Percentiles rank a stretch among this genome's conserved stretches.
Conservation (phyloP, 2,797 vertebrate species). For the Thaleichthys pacificus region DNA sequence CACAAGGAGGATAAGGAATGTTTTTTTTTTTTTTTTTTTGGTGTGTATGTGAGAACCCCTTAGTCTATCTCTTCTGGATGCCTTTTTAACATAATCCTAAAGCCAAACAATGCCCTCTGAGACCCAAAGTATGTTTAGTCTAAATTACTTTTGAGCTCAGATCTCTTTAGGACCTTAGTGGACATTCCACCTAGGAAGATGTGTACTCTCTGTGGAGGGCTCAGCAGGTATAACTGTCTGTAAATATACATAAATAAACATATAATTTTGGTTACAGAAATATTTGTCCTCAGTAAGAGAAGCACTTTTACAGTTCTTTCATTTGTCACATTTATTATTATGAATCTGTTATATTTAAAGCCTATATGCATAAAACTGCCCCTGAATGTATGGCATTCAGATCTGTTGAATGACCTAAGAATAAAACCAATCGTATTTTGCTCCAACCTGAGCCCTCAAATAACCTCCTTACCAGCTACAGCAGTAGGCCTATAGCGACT, state of each 20-base stretch:
- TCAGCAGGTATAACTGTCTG: conserved; percentile 44
- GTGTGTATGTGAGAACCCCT: conserved; percentile 22
- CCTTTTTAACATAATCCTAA: conserved; percentile 31
- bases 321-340: neutral
- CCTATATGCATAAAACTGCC: too few relatives aligned
- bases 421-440: too few relatives aligned
- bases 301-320: too few relatives aligned
- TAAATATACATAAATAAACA: conserved; percentile 54
- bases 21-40: conserved; percentile 29
- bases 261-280: conserved; percentile 52
- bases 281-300: neutral
- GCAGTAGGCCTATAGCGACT: neutral
- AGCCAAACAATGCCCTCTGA: conserved; percentile 18
- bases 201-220: conserved; percentile 21
- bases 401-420: too few relatives aligned
- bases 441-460: too few relatives aligned
- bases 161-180: conserved; percentile 17
- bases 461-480: too few relatives aligned
- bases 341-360: neutral
- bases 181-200: conserved; percentile 17
- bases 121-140: conserved; percentile 29
- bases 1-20: conserved; percentile 26
- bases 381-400: too few relatives aligned
- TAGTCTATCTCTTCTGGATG: conserved; percentile 22
- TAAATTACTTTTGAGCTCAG: conserved; percentile 26